These are phyloP conservation scores for Kryphioiulus occultus DNA, from an alignment of 2,888 invertebrate genomes.

Conservation along the genomic window DNA sequence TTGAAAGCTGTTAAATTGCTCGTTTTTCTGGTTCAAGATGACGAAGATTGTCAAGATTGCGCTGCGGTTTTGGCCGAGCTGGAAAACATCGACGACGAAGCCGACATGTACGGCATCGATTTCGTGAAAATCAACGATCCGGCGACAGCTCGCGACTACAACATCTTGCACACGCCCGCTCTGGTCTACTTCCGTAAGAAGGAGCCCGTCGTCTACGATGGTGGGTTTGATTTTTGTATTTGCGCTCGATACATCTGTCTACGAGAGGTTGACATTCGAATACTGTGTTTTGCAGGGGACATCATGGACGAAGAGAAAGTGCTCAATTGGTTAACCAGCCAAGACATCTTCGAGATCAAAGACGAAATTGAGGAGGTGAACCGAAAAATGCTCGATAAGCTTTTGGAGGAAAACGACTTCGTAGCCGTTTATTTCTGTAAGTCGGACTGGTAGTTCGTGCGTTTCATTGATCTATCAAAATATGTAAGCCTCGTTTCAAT, in stretches of 20 bases:
- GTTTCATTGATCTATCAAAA: no score
- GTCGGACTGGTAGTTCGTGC: no score
- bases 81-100: slow-evolving; percentile 59
- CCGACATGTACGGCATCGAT: slow-evolving; percentile 71
- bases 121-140: slow-evolving; percentile 89
- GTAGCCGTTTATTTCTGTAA: slow-evolving; percentile 95
- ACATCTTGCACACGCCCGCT: slow-evolving; percentile 83
- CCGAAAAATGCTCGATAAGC: slow-evolving; percentile 93
- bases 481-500: background rate
- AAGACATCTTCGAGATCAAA: slow-evolving; percentile 93
- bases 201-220: slow-evolving; percentile 86
- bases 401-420: slow-evolving; percentile 93
- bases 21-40: slow-evolving; percentile 53
- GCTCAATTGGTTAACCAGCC: slow-evolving; percentile 88
- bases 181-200: slow-evolving; percentile 85
- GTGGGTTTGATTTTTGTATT: slow-evolving; percentile 56
- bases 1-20: no score
- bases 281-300: slow-evolving; percentile 68
- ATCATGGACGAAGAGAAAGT: slow-evolving; percentile 85
- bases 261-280: background rate
- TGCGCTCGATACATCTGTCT: background rate
- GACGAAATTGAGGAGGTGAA: slow-evolving; percentile 98
- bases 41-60: slow-evolving; percentile 58
- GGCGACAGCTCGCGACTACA: slow-evolving; percentile 82
- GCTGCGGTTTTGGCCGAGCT: slow-evolving; percentile 56